A percentile compares a stretch with the other conserved stretches of the same genome.
phyloP scores from a whole-genome alignment of 2,113 vertebrate species.

The Cavia porcellus region DNA sequence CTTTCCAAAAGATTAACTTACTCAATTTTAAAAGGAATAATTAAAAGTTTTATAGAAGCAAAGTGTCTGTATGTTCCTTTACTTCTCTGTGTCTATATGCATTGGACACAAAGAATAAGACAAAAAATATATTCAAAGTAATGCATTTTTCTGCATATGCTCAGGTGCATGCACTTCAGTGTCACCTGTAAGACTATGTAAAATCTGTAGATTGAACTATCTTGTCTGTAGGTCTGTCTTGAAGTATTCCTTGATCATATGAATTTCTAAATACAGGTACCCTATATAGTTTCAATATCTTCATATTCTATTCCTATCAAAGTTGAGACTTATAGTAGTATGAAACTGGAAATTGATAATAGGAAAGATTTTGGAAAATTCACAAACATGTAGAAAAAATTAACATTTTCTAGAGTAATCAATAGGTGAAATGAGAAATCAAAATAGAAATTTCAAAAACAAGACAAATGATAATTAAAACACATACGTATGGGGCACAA shows the following conservation, averaged over 20 bases:
- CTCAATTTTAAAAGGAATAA: background rate
- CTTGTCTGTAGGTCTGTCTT: background rate
- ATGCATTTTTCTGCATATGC: background rate
- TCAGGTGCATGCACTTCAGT: background rate
- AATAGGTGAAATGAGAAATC: background rate
- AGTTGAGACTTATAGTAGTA: background rate
- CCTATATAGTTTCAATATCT: background rate
- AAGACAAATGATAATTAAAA: background rate
- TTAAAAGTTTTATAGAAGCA: constrained; percentile 5
- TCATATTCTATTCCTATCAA: background rate
- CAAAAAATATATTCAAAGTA: background rate
- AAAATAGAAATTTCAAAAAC: background rate
- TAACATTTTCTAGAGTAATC: background rate
- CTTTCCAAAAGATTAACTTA: constrained; percentile 11
- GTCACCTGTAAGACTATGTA: background rate
- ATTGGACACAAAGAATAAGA: background rate
- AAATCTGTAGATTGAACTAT: background rate
- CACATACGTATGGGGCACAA: background rate
- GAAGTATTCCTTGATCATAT: background rate
- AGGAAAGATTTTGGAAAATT: background rate
- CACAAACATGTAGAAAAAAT: background rate
- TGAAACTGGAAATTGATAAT: background rate
- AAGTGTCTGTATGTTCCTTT: background rate
- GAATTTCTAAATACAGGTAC: background rate
- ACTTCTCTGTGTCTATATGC: background rate